Percentiles rank a stretch among this genome's conserved stretches.
Evolutionary conservation across 2,797 vertebrate genomes (phyloP).

Genomic region (Trachops cirrhosus): DNA sequence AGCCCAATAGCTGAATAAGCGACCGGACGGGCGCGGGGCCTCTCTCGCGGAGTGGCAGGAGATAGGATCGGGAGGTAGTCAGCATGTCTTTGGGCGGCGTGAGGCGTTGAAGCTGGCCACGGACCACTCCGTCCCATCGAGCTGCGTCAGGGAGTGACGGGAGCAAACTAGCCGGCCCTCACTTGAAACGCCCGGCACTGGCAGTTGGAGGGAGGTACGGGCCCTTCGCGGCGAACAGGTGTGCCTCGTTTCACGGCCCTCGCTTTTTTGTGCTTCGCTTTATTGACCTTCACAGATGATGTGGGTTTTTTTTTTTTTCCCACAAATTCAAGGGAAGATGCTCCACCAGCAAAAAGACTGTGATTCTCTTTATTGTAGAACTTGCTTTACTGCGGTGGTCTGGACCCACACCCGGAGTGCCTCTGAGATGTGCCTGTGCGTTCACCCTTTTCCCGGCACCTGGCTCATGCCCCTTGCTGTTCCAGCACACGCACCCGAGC

Average conservation of each 20-base stretch:
- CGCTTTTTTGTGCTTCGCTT: not conserved
- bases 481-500: not conserved
- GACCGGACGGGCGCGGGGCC: fast-evolving
- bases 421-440: not conserved
- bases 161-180: fast-evolving
- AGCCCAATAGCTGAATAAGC: not conserved
- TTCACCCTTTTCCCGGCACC: not conserved
- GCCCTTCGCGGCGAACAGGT: fast-evolving
- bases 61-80: too few relatives aligned
- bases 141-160: not conserved
- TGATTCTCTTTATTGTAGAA: not conserved
- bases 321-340: not conserved
- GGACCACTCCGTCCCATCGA: fast-evolving
- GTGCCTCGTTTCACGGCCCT: not conserved
- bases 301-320: not conserved
- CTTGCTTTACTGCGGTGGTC: too few relatives aligned
- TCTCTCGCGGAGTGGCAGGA: not conserved
- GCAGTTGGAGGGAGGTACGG: not conserved
- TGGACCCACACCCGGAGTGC: not conserved
- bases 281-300: not conserved
- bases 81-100: fast-evolving
- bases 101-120: not conserved
- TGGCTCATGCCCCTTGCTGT: not conserved
- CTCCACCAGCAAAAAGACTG: not conserved
- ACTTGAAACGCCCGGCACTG: not conserved